phyloP scores from a whole-genome alignment of 2,797 vertebrate species.

The Malacoctenus gilli region DNA sequence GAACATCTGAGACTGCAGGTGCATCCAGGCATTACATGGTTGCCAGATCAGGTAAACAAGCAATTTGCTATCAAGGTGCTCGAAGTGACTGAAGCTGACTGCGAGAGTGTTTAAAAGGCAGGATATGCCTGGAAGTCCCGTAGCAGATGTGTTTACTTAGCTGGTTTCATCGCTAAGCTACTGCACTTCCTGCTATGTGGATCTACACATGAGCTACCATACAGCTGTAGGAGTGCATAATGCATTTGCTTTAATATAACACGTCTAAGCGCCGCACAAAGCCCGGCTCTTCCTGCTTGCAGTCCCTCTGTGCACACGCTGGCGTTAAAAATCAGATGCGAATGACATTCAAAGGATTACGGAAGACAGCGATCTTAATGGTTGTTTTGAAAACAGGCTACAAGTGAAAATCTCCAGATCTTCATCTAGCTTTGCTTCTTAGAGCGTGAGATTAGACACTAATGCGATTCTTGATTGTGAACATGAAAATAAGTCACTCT shows the following conservation, averaged over 20 bases:
- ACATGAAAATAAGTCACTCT: slow-evolving; percentile 67
- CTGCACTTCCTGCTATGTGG: slow-evolving; percentile 20
- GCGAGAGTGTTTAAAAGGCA: too few species aligned
- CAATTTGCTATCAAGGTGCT: neutral
- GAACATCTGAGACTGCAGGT: neutral
- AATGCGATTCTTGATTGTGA: slow-evolving; percentile 68
- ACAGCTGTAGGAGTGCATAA: slow-evolving; percentile 18
- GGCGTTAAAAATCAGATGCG: slow-evolving; percentile 56
- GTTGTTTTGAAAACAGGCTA: slow-evolving; percentile 66
- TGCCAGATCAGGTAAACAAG: neutral
- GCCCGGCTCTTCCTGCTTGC: slow-evolving; percentile 20
- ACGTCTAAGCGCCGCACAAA: slow-evolving; percentile 36
- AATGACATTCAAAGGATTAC: slow-evolving; percentile 71
- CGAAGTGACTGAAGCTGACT: neutral
- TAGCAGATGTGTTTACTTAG: slow-evolving; percentile 15
- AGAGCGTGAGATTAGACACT: slow-evolving; percentile 68
- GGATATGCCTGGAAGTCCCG: neutral
- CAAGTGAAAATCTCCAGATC: slow-evolving; percentile 67
- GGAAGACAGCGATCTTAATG: slow-evolving; percentile 65
- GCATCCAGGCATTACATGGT: neutral
- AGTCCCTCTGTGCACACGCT: slow-evolving; percentile 33
- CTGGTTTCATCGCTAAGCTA: slow-evolving; percentile 18
- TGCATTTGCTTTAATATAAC: slow-evolving; percentile 39
- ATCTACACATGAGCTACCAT: slow-evolving; percentile 22
- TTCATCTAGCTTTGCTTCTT: slow-evolving; percentile 64